Evolutionary conservation across 2,113 vertebrate genomes (phyloP), one percentile per base, ranked within the genome.

Genomic region (Panthera tigris): DNA sequence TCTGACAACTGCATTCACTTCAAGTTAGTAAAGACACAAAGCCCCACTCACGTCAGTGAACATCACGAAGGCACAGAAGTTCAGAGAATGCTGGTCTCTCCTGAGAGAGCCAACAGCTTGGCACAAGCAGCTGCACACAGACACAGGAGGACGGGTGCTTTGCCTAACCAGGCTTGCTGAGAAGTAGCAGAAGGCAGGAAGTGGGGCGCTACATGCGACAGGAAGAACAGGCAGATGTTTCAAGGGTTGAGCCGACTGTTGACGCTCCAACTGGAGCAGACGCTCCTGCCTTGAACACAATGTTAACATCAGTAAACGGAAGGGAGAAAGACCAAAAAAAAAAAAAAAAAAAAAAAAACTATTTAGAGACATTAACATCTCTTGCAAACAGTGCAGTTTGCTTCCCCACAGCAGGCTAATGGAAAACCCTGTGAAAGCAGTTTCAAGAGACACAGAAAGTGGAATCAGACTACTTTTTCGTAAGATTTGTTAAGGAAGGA

Each of bases 101-200:
- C 39, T 3, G 2, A 71, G 48, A 80, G 3, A 71, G 50, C 68
- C 81, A 52, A 39, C 7, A 92, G 55, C 55, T 76, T 52, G 31
- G 48, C 71, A 93, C 31, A 68, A 66, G 39, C 36, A 76, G 41
- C 39, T 7, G 27, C 29, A 19, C 7, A n/a, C 41, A 7, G 36
- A 36, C 48, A n/a, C 25, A 91, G 33, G 25, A 65, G 25, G n/a
- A 69, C 19, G 36, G 33, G 23, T 3, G 5, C 39, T 61, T 61
- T 16, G 18, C 31, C 45, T 33, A 19, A 3, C 7, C 39, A 39
- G 63, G 39, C 25, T 63, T 21, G 41, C 33, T 23, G 18, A 68
- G 94, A 25, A 78, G 63, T 21, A 73, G 48, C 52, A 69, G 68
- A 87, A 93, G 61, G 61, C 86, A 79, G 86, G 91, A 97, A 91